A percentile compares a stretch with the other conserved stretches of the same genome.
These are phyloP conservation scores for Eptesicus fuscus DNA, from an alignment of 2,113 vertebrate genomes.

Conservation along the genomic window DNA sequence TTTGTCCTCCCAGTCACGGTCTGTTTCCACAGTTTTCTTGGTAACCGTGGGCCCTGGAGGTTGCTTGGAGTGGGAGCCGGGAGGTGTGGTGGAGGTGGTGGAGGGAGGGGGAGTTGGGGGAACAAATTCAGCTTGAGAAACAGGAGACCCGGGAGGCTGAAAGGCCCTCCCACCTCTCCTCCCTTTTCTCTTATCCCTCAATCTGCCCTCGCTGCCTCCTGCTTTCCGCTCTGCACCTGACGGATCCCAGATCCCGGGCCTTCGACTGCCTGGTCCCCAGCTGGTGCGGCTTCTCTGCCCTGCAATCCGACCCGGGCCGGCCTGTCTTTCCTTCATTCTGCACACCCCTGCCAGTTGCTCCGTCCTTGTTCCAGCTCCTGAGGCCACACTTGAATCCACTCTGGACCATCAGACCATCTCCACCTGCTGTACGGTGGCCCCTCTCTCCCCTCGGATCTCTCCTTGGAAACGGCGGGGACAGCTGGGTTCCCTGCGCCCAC, in stretches of 20 bases:
- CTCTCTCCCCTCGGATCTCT: not conserved
- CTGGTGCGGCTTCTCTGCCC: not conserved
- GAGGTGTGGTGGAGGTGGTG: fast-evolving
- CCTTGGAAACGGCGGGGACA: not conserved
- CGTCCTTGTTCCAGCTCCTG: not conserved
- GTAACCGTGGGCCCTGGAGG: not conserved
- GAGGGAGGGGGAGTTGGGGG: fast-evolving
- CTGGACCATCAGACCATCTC: not conserved
- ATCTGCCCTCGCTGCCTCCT: not conserved
- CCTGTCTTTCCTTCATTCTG: not conserved
- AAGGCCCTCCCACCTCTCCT: not conserved
- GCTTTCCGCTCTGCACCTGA: not conserved
- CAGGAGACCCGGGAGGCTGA: not conserved
- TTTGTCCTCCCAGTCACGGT: not conserved
- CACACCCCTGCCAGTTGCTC: not conserved
- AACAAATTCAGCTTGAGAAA: not conserved
- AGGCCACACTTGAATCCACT: not conserved
- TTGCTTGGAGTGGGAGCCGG: not conserved
- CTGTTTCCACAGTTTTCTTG: not conserved
- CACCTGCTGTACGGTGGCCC: not conserved
- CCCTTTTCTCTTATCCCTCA: not conserved
- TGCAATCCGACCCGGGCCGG: not conserved
- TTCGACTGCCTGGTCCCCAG: not conserved
- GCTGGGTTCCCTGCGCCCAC: not conserved
- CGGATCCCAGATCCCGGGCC: not conserved